Evolutionary conservation across 2,888 invertebrate species (phyloP), one percentile per base, ranked within the genome.

Genomic region (Hyposoter dolosus): DNA sequence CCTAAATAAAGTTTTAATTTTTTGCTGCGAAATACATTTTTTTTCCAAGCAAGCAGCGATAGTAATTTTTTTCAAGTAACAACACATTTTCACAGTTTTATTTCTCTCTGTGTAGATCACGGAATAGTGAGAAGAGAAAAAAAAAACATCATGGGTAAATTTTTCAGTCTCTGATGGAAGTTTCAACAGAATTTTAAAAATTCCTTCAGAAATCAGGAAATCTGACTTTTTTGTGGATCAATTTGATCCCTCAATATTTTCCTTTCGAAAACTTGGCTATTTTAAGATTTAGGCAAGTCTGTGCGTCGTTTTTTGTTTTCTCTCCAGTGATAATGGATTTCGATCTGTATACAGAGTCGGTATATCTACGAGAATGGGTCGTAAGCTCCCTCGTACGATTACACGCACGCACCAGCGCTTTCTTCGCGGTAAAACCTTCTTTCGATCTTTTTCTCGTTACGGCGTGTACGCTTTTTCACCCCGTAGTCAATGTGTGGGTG

Each of bases 381-480:
- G 56, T 60, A 35, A 72, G 66, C 65, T 83, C 43, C 40, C 83
- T 17, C 35, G 35, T 7, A 23, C 79, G 79, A 47, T 79, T 75
- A 83, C 83, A 63, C 60, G 74, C 74, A 66, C 68, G 79, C 68
- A 72, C 63, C 60, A 23, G 43, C 63, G 63, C 28, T 68, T 74
- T 56, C 47, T 69, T 76, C 71, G 5, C 65, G 63, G 40, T 35
- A 63, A 53, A 69, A 78, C 56, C 56, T 32, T 28, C 60, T 47
- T 43, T 45, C 65, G 63, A 63, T 76, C 63, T 76, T 76, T 65
- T 65, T 65, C 63, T 65, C 76, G 45, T 76, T 65, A 43, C 47
- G 17, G 32, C 47, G 32, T 10, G 15, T 19, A 3, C 43, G 43
- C 23, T 28, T 17, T 43, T 43, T 68, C 56, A 53, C 1, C 53